Conservation (phyloP, 2,888 invertebrate species). For the Noctua comes region DNA sequence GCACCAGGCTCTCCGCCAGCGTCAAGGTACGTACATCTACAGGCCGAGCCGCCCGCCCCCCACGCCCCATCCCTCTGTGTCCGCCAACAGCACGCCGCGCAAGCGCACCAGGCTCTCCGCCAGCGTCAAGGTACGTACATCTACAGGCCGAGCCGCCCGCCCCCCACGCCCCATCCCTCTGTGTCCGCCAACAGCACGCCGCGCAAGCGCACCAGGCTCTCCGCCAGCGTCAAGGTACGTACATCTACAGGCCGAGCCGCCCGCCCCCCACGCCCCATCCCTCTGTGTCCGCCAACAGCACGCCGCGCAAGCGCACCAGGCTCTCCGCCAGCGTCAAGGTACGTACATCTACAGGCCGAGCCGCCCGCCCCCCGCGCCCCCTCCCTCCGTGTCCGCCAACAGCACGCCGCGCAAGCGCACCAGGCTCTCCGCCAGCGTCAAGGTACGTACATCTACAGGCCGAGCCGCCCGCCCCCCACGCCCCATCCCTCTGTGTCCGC, state of each 20-base stretch:
- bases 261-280: constrained; percentile 69
- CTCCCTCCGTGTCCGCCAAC: constrained; percentile 80
- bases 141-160: constrained; percentile 70
- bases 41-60: constrained; percentile 70
- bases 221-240: constrained; percentile 90
- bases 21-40: no score
- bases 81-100: constrained; percentile 86
- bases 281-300: constrained; percentile 84
- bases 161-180: constrained; percentile 69
- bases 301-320: constrained; percentile 85
- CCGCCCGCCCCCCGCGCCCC: constrained; percentile 68
- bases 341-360: constrained; percentile 58
- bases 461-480: constrained; percentile 68
- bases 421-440: constrained; percentile 88
- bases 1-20: constrained; percentile 88
- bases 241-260: no score
- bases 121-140: no score
- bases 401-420: constrained; percentile 87
- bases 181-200: constrained; percentile 87
- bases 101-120: constrained; percentile 87
- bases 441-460: constrained; percentile 80
- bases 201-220: constrained; percentile 85
- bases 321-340: constrained; percentile 89
- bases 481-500: constrained; percentile 80
- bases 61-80: constrained; percentile 74